A percentile compares a stretch with the other conserved stretches of the same genome.
These are phyloP conservation scores for Tetranychus truncatus DNA, from an alignment of 2,888 invertebrate genomes.

Conservation along the genomic window DNA sequence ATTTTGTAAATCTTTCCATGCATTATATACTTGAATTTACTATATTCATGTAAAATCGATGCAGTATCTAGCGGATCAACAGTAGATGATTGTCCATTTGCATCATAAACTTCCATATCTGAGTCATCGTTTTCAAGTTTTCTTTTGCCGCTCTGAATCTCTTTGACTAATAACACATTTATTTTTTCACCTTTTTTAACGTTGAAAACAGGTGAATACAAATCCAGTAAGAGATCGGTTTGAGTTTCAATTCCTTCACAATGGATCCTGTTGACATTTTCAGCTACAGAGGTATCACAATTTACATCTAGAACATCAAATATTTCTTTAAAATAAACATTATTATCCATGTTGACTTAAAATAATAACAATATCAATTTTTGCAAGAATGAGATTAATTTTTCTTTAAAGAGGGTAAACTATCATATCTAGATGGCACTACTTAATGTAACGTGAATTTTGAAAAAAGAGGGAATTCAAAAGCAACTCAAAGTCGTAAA, in stretches of 20 bases:
- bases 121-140: neutral
- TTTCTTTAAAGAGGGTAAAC: too few relatives aligned
- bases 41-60: neutral
- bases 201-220: conserved; percentile 4
- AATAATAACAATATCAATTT: too few relatives aligned
- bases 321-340: neutral
- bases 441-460: too few relatives aligned
- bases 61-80: neutral
- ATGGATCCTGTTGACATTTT: neutral
- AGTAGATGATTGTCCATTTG: neutral
- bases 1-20: neutral
- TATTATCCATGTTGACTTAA: neutral
- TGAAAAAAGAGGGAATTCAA: too few relatives aligned
- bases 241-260: neutral
- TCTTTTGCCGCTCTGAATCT: neutral
- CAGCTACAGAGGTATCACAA: neutral
- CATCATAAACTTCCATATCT: neutral
- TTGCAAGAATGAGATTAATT: too few relatives aligned
- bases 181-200: conserved; percentile 19
- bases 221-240: neutral
- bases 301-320: neutral
- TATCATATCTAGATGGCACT: too few relatives aligned
- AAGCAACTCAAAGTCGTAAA: too few relatives aligned
- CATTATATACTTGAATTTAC: neutral
- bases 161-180: conserved; percentile 11